Evolutionary conservation across 1,140 invertebrate genomes (phyloP).

Genomic region (Penaeus chinensis): DNA sequence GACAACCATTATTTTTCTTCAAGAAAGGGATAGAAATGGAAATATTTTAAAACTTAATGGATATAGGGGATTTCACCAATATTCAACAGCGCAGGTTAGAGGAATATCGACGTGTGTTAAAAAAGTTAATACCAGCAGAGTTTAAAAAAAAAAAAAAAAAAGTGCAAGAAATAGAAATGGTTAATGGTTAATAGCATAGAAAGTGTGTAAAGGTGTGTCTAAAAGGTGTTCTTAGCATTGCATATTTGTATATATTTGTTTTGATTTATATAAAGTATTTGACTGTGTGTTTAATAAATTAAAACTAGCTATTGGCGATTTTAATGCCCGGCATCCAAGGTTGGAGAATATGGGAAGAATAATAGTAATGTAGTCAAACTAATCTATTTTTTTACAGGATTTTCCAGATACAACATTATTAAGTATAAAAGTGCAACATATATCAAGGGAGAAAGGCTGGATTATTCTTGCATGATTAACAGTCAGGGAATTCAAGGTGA

Average conservation of each 20-base stretch:
- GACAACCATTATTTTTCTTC: constrained; percentile 11
- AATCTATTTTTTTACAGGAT: not conserved
- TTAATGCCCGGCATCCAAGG: no score
- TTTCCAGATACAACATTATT: not conserved
- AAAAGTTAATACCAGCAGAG: no score
- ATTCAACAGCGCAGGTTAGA: not conserved
- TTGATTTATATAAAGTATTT: not conserved
- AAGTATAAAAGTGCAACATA: not conserved
- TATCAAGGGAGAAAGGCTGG: not conserved
- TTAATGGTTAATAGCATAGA: no score
- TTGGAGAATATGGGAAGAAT: not conserved
- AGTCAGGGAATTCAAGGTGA: not conserved
- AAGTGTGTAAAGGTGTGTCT: no score
- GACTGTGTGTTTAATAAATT: not conserved
- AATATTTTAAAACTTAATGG: not conserved
- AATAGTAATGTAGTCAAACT: not conserved
- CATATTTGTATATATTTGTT: constrained; percentile 7
- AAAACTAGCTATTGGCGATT: not conserved
- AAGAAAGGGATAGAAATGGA: not conserved
- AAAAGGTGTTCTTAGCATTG: not conserved
- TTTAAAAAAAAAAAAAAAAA: no score
- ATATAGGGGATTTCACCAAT: not conserved
- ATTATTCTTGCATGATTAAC: not conserved
- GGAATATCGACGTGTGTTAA: constrained; percentile 4
- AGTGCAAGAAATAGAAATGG: not conserved